Evolutionary conservation across 2,113 vertebrate species (phyloP).

Genomic region (Tringa solitaria): DNA sequence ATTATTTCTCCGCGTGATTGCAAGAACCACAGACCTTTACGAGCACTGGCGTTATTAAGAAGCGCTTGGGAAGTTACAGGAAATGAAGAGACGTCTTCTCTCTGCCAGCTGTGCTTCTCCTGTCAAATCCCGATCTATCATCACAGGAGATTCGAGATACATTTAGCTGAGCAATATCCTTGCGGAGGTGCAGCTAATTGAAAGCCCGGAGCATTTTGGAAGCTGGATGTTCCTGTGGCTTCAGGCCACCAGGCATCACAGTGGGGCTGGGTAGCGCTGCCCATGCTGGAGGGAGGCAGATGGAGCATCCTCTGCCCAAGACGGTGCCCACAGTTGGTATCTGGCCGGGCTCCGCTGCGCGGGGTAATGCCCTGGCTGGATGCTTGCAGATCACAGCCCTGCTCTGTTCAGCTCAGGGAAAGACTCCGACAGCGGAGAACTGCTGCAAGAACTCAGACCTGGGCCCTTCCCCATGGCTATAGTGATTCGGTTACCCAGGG

Average conservation of each 20-base stretch:
- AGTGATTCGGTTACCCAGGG: neutral
- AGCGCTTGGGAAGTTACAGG: neutral
- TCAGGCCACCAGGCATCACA: neutral
- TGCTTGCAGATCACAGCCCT: neutral
- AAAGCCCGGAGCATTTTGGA: neutral
- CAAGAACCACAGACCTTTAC: neutral
- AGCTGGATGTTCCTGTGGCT: neutral
- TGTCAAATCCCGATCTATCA: neutral
- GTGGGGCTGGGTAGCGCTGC: neutral
- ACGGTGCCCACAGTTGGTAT: neutral
- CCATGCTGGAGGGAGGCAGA: neutral
- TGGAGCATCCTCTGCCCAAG: neutral
- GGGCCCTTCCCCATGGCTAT: neutral
- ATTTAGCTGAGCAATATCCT: neutral
- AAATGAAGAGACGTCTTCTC: neutral
- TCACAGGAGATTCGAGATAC: neutral
- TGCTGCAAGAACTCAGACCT: neutral
- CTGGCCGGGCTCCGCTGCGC: accelerated
- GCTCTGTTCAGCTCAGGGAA: neutral
- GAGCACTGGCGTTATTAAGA: neutral
- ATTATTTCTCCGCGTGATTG: neutral
- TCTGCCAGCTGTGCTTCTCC: neutral
- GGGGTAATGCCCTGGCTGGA: neutral
- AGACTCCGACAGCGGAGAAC: neutral
- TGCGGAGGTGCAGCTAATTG: neutral